Conservation (phyloP, 2,797 vertebrate genomes). For the Hylomyscus alleni region DNA sequence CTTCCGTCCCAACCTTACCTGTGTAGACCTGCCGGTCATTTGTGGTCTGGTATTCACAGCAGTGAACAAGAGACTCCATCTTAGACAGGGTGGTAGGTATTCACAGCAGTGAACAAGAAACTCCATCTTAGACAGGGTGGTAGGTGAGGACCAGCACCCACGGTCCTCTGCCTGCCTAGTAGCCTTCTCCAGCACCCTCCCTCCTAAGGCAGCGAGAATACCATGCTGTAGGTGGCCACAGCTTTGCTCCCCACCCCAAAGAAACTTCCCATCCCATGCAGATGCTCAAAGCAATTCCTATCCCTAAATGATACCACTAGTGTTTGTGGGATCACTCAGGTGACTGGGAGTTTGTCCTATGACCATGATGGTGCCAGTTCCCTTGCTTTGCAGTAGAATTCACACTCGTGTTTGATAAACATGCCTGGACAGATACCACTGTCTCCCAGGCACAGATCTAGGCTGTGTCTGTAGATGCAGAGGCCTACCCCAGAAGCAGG, state of each 20-base stretch:
- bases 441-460: neutral
- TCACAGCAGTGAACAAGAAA: neutral
- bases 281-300: neutral
- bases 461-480: neutral
- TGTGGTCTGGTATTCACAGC: neutral
- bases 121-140: neutral
- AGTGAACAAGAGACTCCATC: neutral
- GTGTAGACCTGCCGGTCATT: neutral
- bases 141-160: too few species aligned
- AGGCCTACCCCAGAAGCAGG: too few species aligned
- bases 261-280: neutral
- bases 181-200: neutral
- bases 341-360: neutral
- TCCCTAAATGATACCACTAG: neutral
- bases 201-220: accelerated
- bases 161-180: neutral
- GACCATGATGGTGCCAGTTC: accelerated
- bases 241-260: too few species aligned
- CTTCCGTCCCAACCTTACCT: too few species aligned
- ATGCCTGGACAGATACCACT: too few species aligned
- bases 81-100: neutral
- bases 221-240: too few species aligned
- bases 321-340: neutral
- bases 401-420: accelerated
- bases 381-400: accelerated